These are phyloP conservation scores for Castor canadensis DNA, from an alignment of 2,113 vertebrate species.

Conservation along the genomic window DNA sequence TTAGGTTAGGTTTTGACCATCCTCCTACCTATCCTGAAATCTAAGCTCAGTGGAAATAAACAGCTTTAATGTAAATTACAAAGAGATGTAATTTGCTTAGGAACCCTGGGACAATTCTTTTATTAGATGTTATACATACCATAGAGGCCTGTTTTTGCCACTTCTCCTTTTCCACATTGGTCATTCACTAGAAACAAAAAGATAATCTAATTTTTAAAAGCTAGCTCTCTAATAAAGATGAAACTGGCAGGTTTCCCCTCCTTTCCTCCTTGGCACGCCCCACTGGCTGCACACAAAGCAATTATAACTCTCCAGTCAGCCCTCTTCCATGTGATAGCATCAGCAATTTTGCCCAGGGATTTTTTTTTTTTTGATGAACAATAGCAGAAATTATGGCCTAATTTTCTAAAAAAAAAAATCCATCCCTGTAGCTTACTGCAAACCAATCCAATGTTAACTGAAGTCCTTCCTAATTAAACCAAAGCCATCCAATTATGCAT, in stretches of 20 bases:
- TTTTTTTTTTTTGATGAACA: slow-evolving; percentile 54
- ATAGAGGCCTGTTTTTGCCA: background rate
- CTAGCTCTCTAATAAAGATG: slow-evolving; percentile 45
- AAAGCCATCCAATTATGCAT: background rate
- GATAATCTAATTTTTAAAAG: slow-evolving; percentile 40
- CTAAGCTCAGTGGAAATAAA: slow-evolving; percentile 6
- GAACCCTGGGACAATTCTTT: background rate
- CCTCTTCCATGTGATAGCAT: slow-evolving; percentile 52
- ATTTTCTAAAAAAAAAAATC: slow-evolving; percentile 30
- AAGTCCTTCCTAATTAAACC: slow-evolving; percentile 48
- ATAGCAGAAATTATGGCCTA: slow-evolving; percentile 62
- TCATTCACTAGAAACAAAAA: background rate
- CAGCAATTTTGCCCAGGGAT: slow-evolving; percentile 67
- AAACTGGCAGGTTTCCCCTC: background rate
- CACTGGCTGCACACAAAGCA: slow-evolving; percentile 48
- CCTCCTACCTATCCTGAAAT: background rate
- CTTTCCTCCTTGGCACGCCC: background rate
- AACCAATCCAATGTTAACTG: background rate
- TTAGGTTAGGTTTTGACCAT: background rate
- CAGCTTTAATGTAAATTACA: background rate
- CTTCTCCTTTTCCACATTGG: background rate
- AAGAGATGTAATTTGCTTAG: background rate
- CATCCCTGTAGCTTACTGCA: background rate
- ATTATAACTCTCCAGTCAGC: slow-evolving; percentile 62
- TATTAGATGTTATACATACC: background rate